Conservation (phyloP, 2,888 invertebrate species). For the Alsophila aescularia region DNA sequence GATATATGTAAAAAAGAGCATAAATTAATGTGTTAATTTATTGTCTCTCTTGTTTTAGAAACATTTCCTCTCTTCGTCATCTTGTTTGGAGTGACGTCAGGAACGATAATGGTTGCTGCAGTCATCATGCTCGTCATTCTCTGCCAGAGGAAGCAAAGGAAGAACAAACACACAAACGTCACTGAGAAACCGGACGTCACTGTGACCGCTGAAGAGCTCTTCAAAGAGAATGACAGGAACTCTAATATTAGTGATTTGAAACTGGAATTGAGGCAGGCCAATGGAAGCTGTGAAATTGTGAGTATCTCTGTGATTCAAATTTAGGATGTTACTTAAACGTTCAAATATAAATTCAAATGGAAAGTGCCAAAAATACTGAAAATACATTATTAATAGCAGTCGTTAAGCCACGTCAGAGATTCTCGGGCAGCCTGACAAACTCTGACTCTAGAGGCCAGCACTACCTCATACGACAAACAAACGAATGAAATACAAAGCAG, state of each 20-base stretch:
- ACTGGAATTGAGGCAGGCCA: constrained; percentile 93
- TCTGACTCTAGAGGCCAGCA: too few species aligned
- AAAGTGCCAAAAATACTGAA: too few species aligned
- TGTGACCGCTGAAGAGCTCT: constrained; percentile 77
- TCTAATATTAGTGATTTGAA: constrained; percentile 97
- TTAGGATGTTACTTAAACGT: too few species aligned
- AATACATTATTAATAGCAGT: too few species aligned
- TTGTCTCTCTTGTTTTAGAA: constrained; percentile 86
- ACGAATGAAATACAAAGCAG: too few species aligned
- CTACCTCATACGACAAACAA: too few species aligned
- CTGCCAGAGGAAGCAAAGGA: constrained; percentile 88
- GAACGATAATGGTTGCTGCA: constrained; percentile 93
- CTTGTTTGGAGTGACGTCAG: constrained; percentile 92
- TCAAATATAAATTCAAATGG: too few species aligned
- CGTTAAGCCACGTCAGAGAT: too few species aligned
- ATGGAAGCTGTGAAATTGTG: constrained; percentile 90
- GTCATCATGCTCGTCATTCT: constrained; percentile 93
- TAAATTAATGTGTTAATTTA: too few species aligned
- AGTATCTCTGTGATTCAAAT: constrained; percentile 58
- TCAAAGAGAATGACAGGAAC: constrained; percentile 93
- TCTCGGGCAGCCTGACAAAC: too few species aligned
- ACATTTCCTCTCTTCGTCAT: constrained; percentile 91
- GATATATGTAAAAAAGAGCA: too few species aligned
- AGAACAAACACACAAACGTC: constrained; percentile 77
- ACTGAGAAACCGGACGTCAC: constrained; percentile 86